Conservation (phyloP, 2,797 vertebrate genomes). For the Etheostoma nigrum region DNA sequence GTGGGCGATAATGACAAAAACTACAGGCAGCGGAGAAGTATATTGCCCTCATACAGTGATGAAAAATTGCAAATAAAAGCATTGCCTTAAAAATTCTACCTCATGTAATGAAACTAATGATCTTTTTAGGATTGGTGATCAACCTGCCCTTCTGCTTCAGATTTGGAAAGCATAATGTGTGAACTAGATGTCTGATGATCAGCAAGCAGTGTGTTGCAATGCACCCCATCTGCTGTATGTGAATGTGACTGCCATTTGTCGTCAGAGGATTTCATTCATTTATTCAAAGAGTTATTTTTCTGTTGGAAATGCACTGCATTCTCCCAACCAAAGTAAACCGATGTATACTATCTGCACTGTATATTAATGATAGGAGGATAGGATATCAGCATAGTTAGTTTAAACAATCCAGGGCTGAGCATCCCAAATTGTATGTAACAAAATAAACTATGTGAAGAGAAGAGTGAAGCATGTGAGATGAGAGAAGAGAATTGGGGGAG, state of each 20-base stretch:
- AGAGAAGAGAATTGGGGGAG: slow-evolving; percentile 4
- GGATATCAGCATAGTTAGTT: slow-evolving; percentile 8
- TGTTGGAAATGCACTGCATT: slow-evolving; percentile 4
- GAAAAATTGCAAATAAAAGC: slow-evolving; percentile 37
- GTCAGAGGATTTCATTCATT: slow-evolving; percentile 58
- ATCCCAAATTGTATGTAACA: slow-evolving; percentile 17
- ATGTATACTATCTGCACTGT: not conserved
- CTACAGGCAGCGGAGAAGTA: slow-evolving; percentile 34
- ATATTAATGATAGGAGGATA: not conserved
- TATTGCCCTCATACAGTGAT: slow-evolving; percentile 38
- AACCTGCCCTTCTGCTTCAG: slow-evolving; percentile 55
- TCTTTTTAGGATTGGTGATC: slow-evolving; percentile 38
- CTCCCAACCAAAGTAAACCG: slow-evolving; percentile 10
- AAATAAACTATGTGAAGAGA: slow-evolving; percentile 26
- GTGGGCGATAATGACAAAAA: slow-evolving; percentile 49
- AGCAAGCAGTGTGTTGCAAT: slow-evolving; percentile 44
- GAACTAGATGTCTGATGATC: slow-evolving; percentile 55
- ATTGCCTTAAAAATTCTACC: slow-evolving; percentile 7
- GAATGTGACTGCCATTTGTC: slow-evolving; percentile 64
- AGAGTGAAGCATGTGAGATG: slow-evolving; percentile 21
- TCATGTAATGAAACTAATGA: slow-evolving; percentile 9
- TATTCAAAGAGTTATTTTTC: slow-evolving; percentile 35
- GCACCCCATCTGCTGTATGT: slow-evolving; percentile 71
- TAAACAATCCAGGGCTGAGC: not conserved
- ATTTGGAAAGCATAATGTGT: slow-evolving; percentile 63